Evolutionary conservation across 2,113 vertebrate species (phyloP).

Genomic region (Rattus rattus): DNA sequence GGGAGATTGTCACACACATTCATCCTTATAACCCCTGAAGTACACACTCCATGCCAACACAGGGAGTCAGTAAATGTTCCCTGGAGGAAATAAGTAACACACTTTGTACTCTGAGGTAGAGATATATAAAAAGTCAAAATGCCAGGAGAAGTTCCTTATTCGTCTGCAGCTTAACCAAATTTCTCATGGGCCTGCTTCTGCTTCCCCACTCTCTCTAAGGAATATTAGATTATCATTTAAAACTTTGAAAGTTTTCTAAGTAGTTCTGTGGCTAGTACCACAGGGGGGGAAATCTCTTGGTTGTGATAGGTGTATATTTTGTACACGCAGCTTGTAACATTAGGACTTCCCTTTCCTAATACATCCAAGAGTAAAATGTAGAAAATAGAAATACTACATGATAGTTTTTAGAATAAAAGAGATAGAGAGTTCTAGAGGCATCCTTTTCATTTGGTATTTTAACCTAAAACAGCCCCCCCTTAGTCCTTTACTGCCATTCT

Average conservation of each 20-base stretch:
- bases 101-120: slow-evolving; percentile 27
- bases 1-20: slow-evolving; percentile 75
- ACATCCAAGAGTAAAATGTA: slow-evolving; percentile 23
- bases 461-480: slow-evolving; percentile 1
- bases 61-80: neutral
- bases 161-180: slow-evolving; percentile 58
- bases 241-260: slow-evolving; percentile 53
- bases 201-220: slow-evolving; percentile 7
- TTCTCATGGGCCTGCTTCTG: neutral
- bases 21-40: slow-evolving; percentile 55
- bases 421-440: neutral
- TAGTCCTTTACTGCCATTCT: neutral
- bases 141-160: slow-evolving; percentile 17
- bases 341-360: neutral
- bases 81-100: slow-evolving; percentile 36
- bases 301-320: neutral
- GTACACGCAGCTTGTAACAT: neutral
- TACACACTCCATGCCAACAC: neutral
- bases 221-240: slow-evolving; percentile 23
- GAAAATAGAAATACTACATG: neutral
- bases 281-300: neutral
- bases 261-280: neutral
- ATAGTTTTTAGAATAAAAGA: neutral
- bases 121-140: neutral
- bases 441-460: slow-evolving; percentile 23